phyloP scores from a whole-genome alignment of 2,888 invertebrate genomes.

The Lasioglossum calceatum region DNA sequence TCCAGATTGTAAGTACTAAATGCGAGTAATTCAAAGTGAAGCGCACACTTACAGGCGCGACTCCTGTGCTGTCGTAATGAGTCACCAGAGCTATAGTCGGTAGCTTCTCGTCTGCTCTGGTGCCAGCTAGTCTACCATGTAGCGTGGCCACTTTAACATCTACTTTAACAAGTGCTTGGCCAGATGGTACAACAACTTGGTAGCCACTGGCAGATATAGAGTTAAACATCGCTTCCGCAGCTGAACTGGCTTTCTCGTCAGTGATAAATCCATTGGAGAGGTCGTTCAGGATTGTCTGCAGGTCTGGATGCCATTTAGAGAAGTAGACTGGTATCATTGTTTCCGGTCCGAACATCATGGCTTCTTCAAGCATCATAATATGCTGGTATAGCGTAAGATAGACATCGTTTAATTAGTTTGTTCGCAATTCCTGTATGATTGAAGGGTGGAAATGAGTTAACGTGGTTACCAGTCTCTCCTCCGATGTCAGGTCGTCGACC shows the following conservation, averaged over 20 bases:
- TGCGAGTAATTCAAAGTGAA: background rate
- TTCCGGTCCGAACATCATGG: slow-evolving; percentile 91
- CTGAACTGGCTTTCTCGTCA: slow-evolving; percentile 91
- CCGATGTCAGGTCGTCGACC: slow-evolving; percentile 87
- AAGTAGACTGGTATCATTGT: slow-evolving; percentile 95
- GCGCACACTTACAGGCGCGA: slow-evolving; percentile 91
- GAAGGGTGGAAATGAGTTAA: background rate
- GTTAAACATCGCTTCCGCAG: slow-evolving; percentile 92
- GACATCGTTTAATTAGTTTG: background rate
- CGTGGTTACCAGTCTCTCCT: slow-evolving; percentile 88
- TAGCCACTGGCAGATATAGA: slow-evolving; percentile 97
- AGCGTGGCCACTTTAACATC: slow-evolving; percentile 95
- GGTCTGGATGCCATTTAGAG: slow-evolving; percentile 89
- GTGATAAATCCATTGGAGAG: slow-evolving; percentile 89
- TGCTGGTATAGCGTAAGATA: slow-evolving; percentile 85
- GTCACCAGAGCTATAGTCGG: slow-evolving; percentile 96
- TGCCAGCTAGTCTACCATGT: slow-evolving; percentile 93
- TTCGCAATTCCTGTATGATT: background rate
- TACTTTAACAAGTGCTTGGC: slow-evolving; percentile 89
- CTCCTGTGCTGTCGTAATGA: slow-evolving; percentile 96
- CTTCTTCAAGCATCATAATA: slow-evolving; percentile 91
- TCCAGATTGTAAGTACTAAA: too few relatives aligned
- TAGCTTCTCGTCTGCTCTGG: slow-evolving; percentile 89
- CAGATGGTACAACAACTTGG: slow-evolving; percentile 94
- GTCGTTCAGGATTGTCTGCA: slow-evolving; percentile 91